Evolutionary conservation across 2,888 invertebrate genomes (phyloP), one percentile per base, ranked within the genome.

Genomic region (Dascillus cervinus): DNA sequence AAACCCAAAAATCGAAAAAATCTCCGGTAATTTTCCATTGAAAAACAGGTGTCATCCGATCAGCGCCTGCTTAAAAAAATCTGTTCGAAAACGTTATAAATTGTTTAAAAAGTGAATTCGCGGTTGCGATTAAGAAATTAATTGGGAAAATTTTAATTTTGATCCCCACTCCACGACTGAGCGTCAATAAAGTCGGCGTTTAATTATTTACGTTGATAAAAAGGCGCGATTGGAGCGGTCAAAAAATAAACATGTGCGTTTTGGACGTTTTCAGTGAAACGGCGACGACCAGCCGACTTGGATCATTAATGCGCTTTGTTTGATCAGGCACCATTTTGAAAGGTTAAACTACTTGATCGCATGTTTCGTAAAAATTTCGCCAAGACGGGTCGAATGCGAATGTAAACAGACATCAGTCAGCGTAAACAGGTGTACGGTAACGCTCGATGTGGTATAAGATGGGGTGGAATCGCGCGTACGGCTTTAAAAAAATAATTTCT

Each of bases 251-350:
- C 14, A 31, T 22, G 12, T 19, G 5, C 5, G 25, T 20, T 29
- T 22, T 4, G 3, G 3, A 8, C 11, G n/a, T n/a, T n/a, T n/a
- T n/a, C n/a, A n/a, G n/a, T n/a, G n/a, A n/a, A n/a, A n/a, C n/a
- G n/a, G n/a, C n/a, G n/a, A n/a, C n/a, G n/a, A n/a, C n/a, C n/a
- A n/a, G n/a, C n/a, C n/a, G n/a, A n/a, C n/a, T n/a, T n/a, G n/a
- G n/a, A n/a, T n/a, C n/a, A n/a, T n/a, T 43, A 43, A 41, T 46
- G 34, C 45, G 59, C 59, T 64, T 64, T 64, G 64, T 65, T 62
- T 61, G 61, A 58, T 47, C 56, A 59, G 75, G 67, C 75, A 75
- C 76, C 75, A 76, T 76, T 75, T 76, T 75, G 75, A 74, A 70
- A 73, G 70, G 70, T 69, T 66, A 66, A 68, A 36, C 36, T 37